Evolutionary conservation across 2,797 vertebrate genomes (phyloP).

Genomic region (Synanceia verrucosa): DNA sequence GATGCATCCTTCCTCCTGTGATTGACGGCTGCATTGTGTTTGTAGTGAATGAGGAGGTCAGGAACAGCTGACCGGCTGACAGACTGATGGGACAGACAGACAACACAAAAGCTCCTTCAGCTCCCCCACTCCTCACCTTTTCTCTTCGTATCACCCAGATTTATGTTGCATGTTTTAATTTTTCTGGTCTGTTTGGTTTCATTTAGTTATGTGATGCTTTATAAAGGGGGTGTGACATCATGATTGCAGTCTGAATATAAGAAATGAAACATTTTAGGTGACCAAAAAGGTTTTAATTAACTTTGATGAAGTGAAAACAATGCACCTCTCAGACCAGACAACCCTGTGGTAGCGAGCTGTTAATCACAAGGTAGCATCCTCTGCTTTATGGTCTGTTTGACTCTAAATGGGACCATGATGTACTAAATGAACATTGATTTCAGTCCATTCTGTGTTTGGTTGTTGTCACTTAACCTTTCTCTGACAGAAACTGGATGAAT

Average conservation of each 20-base stretch:
- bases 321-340: too few relatives aligned
- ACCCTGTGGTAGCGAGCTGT: too few relatives aligned
- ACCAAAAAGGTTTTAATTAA: too few relatives aligned
- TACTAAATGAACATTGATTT: too few relatives aligned
- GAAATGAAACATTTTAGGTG: too few relatives aligned
- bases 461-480: constrained; percentile 46
- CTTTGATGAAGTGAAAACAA: too few relatives aligned
- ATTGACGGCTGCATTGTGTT: constrained; percentile 51
- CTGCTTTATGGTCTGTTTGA: too few relatives aligned
- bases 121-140: neutral
- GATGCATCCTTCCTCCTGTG: constrained; percentile 21
- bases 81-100: constrained; percentile 36
- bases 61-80: constrained; percentile 52
- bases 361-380: too few relatives aligned
- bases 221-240: neutral
- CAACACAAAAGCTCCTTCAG: neutral
- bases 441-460: neutral
- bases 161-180: neutral
- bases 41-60: constrained; percentile 30
- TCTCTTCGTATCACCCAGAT: neutral
- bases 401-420: too few relatives aligned
- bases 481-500: constrained; percentile 98
- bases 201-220: neutral
- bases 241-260: too few relatives aligned
- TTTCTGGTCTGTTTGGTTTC: neutral